Evolutionary conservation across 2,113 vertebrate genomes (phyloP).

Genomic region (Antigone vipio): DNA sequence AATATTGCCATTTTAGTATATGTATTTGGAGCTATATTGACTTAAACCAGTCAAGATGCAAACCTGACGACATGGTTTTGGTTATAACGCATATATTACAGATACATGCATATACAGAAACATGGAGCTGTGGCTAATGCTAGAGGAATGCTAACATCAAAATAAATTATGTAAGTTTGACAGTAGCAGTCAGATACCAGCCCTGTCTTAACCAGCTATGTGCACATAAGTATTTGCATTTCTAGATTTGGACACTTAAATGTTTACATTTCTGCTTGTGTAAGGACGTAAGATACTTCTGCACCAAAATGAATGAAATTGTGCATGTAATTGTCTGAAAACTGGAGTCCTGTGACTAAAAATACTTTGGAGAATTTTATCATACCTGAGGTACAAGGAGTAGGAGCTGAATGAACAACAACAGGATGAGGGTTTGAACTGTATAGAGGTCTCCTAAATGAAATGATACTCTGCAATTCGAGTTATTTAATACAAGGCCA

Average conservation of each 20-base stretch:
- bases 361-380: not conserved
- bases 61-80: not conserved
- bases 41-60: not conserved
- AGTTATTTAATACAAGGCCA: not conserved
- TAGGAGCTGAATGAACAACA: not conserved
- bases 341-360: not conserved
- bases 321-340: not conserved
- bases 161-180: not conserved
- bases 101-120: not conserved
- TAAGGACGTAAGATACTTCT: not conserved
- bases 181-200: not conserved
- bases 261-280: not conserved
- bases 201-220: not conserved
- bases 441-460: not conserved
- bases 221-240: not conserved
- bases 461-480: not conserved
- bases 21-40: not conserved
- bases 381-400: not conserved
- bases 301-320: not conserved
- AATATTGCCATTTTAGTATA: not conserved
- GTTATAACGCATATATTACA: not conserved
- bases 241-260: not conserved
- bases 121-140: not conserved
- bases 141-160: not conserved
- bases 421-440: not conserved